phyloP scores from a whole-genome alignment of 2,797 vertebrate species.

The Coreius guichenoti region DNA sequence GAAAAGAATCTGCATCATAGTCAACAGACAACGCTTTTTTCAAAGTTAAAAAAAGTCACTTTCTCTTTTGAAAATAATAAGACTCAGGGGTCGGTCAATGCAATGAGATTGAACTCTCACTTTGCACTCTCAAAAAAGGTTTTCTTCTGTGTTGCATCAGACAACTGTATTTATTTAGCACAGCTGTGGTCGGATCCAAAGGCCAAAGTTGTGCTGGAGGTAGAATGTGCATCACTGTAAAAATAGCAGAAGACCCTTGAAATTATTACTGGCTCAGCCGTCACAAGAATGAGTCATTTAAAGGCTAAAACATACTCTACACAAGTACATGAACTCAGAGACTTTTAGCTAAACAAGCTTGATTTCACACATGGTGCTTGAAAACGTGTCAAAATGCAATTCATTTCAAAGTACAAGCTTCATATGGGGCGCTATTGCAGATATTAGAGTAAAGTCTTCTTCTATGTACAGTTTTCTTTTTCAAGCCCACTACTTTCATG shows the following conservation, averaged over 20 bases:
- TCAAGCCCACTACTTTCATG: neutral
- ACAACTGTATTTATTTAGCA: constrained; percentile 58
- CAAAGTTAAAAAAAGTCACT: neutral
- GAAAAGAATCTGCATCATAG: constrained; percentile 76
- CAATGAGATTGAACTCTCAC: neutral
- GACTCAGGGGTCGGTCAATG: constrained; percentile 21
- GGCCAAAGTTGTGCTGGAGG: constrained; percentile 31
- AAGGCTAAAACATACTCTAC: constrained; percentile 14
- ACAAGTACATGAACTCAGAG: constrained; percentile 6
- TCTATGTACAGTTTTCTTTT: neutral
- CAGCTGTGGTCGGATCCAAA: constrained; percentile 59
- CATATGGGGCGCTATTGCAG: neutral
- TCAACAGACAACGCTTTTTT: constrained; percentile 68
- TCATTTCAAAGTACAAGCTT: neutral
- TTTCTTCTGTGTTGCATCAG: constrained; percentile 75
- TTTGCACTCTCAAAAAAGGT: neutral
- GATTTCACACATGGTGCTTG: neutral
- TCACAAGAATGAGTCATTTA: constrained; percentile 10
- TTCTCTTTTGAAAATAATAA: constrained; percentile 13
- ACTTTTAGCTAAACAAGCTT: neutral
- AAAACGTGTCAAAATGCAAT: neutral
- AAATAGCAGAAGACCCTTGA: constrained; percentile 24
- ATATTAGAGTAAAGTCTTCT: neutral
- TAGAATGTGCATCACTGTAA: constrained; percentile 40
- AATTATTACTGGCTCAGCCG: constrained; percentile 18